A percentile compares a stretch with the other conserved stretches of the same genome.
Evolutionary conservation across 2,797 vertebrate genomes (phyloP).

Genomic region (Sebastes itinus): DNA sequence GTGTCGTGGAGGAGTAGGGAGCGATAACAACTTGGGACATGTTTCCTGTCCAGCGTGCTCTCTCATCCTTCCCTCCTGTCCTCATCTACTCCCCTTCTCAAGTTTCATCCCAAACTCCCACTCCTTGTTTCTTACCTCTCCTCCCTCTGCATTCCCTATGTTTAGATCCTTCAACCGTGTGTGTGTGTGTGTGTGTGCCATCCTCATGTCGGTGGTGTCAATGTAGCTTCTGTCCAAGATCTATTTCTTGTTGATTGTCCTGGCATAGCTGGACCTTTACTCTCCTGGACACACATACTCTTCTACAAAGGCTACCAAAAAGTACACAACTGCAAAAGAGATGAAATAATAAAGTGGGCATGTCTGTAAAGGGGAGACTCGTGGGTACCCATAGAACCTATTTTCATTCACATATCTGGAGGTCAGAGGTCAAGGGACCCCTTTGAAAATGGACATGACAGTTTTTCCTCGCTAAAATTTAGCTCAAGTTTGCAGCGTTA

Average conservation of each 20-base stretch:
- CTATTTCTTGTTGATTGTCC: conserved; percentile 43
- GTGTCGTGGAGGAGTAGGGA: conserved; percentile 10
- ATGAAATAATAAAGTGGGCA: not conserved
- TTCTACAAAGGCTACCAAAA: not conserved
- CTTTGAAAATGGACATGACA: too few species aligned
- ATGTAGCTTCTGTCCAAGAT: not conserved
- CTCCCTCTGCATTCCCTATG: conserved; percentile 41
- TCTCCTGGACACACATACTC: not conserved
- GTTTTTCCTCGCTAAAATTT: too few species aligned
- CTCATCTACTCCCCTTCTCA: conserved; percentile 29
- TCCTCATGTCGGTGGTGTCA: conserved; percentile 6
- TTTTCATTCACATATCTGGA: too few species aligned
- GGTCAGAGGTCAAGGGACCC: too few species aligned
- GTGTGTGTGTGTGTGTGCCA: not conserved
- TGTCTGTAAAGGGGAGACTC: too few species aligned
- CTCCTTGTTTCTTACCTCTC: conserved; percentile 31
- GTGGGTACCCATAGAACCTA: too few species aligned
- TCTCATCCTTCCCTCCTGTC: conserved; percentile 31
- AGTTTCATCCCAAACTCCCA: conserved; percentile 44
- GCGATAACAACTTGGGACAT: conserved; percentile 16
- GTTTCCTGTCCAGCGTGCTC: conserved; percentile 26
- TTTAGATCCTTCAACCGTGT: not conserved
- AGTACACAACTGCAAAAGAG: not conserved
- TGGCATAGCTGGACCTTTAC: conserved; percentile 17
- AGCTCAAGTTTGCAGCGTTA: too few species aligned